A percentile compares a stretch with the other conserved stretches of the same genome.
phyloP scores from a whole-genome alignment of 2,888 invertebrate genomes.

The Sarcophaga caerulescens region DNA sequence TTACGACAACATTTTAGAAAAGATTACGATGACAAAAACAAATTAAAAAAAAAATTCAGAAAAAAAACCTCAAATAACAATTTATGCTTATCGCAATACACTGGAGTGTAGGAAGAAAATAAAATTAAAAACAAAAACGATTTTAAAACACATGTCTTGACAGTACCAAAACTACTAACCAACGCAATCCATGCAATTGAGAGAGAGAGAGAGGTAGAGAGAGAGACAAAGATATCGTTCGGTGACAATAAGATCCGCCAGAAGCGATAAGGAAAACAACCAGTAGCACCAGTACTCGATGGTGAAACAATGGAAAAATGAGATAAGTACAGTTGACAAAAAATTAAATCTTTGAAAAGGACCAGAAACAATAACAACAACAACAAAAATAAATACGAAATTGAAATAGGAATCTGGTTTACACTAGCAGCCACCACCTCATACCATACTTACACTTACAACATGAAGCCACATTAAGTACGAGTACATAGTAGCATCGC shows the following conservation, averaged over 20 bases:
- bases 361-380: slow-evolving; percentile 45
- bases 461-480: not conserved
- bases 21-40: slow-evolving; percentile 51
- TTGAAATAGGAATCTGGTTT: not conserved
- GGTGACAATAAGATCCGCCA: slow-evolving; percentile 66
- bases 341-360: not conserved
- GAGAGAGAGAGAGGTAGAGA: slow-evolving; percentile 11
- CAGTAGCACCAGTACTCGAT: slow-evolving; percentile 18
- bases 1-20: slow-evolving; percentile 65
- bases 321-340: slow-evolving; percentile 39
- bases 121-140: not conserved
- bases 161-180: slow-evolving; percentile 21
- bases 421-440: not conserved
- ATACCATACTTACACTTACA: not conserved
- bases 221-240: slow-evolving; percentile 1
- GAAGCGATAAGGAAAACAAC: slow-evolving; percentile 48
- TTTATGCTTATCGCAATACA: slow-evolving; percentile 57
- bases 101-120: slow-evolving; percentile 35
- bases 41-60: slow-evolving; percentile 34
- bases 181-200: slow-evolving; percentile 23
- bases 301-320: slow-evolving; percentile 52
- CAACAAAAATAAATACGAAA: slow-evolving; percentile 50
- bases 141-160: slow-evolving; percentile 52
- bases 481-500: not conserved
- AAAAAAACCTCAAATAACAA: slow-evolving; percentile 42